phyloP scores from a whole-genome alignment of 92 coral and sea anemone species.

The Zoanthus solanderi region DNA sequence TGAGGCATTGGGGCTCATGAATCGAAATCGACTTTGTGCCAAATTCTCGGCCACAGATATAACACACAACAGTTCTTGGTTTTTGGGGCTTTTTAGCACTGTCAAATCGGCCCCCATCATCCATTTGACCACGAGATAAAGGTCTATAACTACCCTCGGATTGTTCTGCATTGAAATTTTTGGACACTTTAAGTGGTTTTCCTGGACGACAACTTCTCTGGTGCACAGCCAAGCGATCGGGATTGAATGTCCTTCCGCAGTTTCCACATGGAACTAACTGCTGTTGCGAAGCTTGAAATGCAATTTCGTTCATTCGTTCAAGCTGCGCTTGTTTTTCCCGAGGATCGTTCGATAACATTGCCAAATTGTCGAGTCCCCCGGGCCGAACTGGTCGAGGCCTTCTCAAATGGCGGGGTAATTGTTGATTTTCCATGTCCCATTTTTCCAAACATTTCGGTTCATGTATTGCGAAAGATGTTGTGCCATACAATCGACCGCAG shows the following conservation, averaged over 20 bases:
- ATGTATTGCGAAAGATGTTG: conserved; percentile 86
- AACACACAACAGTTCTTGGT: conserved; percentile 94
- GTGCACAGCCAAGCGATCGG: conserved; percentile 92
- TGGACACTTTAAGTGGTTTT: conserved; percentile 79
- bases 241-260: conserved; percentile 96
- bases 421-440: conserved; percentile 94
- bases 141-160: conserved; percentile 17
- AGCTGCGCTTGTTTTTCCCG: conserved; percentile 78
- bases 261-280: conserved; percentile 92
- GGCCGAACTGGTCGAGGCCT: conserved; percentile 87
- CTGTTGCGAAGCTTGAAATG: conserved; percentile 85
- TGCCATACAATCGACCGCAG: conserved; percentile 97
- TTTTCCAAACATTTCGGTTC: conserved; percentile 97
- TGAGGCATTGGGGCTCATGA: conserved; percentile 97
- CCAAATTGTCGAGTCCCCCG: conserved; percentile 76
- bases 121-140: conserved; percentile 55
- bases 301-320: conserved; percentile 92
- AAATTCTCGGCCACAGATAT: conserved; percentile 98
- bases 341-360: conserved; percentile 71
- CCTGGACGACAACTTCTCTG: conserved; percentile 91
- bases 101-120: conserved; percentile 53
- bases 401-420: conserved; percentile 83
- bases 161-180: conserved; percentile 70
- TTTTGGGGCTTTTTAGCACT: conserved; percentile 71
- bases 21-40: conserved; percentile 94